Conservation (phyloP, 2,113 vertebrate genomes). For the Sus scrofa region DNA sequence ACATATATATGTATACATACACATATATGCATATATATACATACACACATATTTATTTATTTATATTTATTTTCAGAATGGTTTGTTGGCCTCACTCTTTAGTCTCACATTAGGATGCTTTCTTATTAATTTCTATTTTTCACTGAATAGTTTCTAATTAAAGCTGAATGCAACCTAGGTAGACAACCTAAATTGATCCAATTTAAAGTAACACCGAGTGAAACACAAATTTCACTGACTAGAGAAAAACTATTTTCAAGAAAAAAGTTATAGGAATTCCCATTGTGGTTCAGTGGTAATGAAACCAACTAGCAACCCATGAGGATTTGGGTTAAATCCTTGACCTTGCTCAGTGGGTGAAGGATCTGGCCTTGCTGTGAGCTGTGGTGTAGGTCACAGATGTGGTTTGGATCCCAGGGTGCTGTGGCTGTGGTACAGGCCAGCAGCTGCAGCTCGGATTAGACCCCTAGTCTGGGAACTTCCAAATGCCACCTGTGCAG, state of each 20-base stretch:
- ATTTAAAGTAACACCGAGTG: neutral
- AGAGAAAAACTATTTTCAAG: neutral
- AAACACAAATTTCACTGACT: neutral
- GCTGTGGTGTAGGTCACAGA: no score
- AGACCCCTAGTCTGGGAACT: no score
- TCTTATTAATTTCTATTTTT: constrained; percentile 38
- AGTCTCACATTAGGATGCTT: neutral
- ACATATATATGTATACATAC: no score
- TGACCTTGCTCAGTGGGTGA: no score
- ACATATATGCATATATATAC: neutral
- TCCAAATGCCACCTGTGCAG: no score
- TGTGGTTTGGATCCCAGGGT: no score
- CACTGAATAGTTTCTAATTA: neutral
- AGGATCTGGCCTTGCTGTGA: no score
- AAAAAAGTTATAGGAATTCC: neutral
- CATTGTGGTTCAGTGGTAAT: no score
- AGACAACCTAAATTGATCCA: neutral
- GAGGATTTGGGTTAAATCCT: no score
- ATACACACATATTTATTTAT: neutral
- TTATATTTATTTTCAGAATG: neutral
- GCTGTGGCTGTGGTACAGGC: no score
- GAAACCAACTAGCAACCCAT: no score
- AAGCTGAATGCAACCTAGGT: neutral
- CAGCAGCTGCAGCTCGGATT: no score
- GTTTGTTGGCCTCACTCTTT: neutral